Evolutionary conservation across 2,797 vertebrate species (phyloP).

Genomic region (Semotilus atromaculatus): DNA sequence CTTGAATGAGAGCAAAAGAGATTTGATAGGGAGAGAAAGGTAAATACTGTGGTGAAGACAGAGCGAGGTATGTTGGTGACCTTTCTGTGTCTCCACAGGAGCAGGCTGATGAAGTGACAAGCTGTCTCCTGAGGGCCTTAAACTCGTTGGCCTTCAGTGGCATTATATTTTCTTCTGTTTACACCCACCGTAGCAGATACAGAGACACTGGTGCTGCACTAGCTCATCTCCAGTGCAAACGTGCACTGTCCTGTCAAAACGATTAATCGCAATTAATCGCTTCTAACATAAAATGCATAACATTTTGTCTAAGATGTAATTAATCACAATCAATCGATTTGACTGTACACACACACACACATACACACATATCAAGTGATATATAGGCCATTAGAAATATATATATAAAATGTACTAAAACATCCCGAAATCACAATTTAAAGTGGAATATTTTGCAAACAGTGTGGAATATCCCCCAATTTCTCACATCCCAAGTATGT

Average conservation of each 20-base stretch:
- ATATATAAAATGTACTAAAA: not conserved
- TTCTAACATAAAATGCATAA: too few species aligned
- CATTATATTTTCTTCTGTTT: not conserved
- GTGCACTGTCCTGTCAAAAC: not conserved
- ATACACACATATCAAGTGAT: not conserved
- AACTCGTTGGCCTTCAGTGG: not conserved
- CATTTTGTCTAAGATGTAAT: too few species aligned
- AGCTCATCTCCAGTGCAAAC: not conserved
- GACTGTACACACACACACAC: too few species aligned
- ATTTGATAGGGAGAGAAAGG: not conserved
- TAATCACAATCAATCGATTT: too few species aligned
- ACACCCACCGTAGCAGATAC: not conserved
- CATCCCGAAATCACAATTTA: not conserved
- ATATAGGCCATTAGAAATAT: not conserved
- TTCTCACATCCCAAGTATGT: slow-evolving; percentile 68
- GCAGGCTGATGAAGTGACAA: slow-evolving; percentile 36
- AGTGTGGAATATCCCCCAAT: not conserved
- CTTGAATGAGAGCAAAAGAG: not conserved
- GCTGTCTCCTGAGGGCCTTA: slow-evolving; percentile 36
- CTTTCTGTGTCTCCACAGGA: slow-evolving; percentile 48
- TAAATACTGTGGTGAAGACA: not conserved
- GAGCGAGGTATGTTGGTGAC: slow-evolving; percentile 46
- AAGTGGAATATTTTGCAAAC: not conserved
- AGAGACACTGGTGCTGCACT: not conserved
- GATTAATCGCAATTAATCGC: not conserved